A percentile compares a stretch with the other conserved stretches of the same genome.
Evolutionary conservation across 2,797 vertebrate species (phyloP).

Genomic region (Pyrocephalus nanus): DNA sequence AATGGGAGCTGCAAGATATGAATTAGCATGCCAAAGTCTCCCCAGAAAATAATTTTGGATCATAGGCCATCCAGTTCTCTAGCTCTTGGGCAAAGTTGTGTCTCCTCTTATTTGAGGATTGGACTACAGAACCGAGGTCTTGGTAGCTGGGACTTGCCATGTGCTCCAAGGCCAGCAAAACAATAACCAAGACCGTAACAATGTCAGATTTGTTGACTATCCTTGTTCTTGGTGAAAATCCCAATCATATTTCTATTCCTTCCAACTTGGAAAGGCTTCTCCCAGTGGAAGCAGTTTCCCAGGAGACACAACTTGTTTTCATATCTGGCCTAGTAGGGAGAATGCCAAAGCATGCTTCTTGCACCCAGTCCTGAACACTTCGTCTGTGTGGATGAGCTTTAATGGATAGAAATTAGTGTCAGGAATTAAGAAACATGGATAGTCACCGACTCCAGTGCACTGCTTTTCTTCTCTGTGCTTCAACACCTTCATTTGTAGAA

Average conservation of each 20-base stretch:
- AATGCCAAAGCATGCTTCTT: background rate
- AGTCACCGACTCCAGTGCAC: background rate
- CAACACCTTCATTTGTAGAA: background rate
- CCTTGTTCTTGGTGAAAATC: conserved; percentile 4
- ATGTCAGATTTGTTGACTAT: background rate
- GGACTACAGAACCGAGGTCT: background rate
- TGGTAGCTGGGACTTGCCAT: background rate
- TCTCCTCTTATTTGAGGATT: background rate
- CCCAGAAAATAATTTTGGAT: background rate
- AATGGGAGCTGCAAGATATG: background rate
- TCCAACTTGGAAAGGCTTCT: background rate
- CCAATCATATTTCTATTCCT: background rate
- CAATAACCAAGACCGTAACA: background rate
- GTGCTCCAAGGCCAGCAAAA: background rate
- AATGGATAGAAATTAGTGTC: background rate
- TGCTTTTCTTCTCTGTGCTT: background rate
- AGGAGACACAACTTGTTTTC: background rate
- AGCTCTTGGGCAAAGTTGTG: background rate
- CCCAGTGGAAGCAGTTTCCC: background rate
- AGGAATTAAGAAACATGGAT: background rate
- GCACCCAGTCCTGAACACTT: background rate
- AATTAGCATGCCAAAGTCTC: background rate
- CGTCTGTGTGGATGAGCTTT: background rate
- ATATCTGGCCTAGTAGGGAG: background rate
- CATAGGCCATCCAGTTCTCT: background rate